Base-by-base conservation (phyloP, 2,888 invertebrate genomes). In the Rutpela maculata region DNA sequence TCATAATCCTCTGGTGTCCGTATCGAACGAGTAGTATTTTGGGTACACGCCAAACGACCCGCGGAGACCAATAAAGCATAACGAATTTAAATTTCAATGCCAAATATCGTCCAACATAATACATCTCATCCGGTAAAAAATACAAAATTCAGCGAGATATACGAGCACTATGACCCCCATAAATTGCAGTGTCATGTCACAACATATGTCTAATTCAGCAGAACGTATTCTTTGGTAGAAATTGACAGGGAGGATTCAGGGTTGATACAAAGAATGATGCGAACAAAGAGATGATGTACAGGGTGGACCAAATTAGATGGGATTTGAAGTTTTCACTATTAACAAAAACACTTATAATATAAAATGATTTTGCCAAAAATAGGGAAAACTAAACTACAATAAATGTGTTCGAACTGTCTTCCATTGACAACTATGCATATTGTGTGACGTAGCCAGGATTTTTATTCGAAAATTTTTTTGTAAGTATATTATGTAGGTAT, bases 31-130 rank as follows among this genome's bases (percentile, higher is more conserved):
- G 60, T 5, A 15, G 15, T 0, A 35, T 5, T 4, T 31, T 60
- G 60, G 60, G 26, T n/a, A 26, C n/a, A 11, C 15, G 60, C 60
- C 60, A 60, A 60, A 60, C 22, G 26, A 31, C 22, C 26, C n/a
- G n/a, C n/a, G 26, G 31, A 26, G n/a, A 31, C 60, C 15, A 60
- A 60, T 60, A 60, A 26, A 50, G 12, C n/a, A 26, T 19, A 31
- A 31, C 22, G 60, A 26, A 31, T 60, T 60, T 60, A 15, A 60
- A 60, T 60, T 60, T 60, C 60, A 26, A 31, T 26, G 60, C 60
- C 31, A 22, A 31, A 60, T 26, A 59, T 59, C 22, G n/a, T n/a
- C 15, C 31, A 6, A 19, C 9, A 11, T 19, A n/a, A n/a, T n/a
- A n/a, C n/a, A 59, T 12, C 59, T 12, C 19, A 59, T 59, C 59